Conservation (phyloP, 2,888 invertebrate species). For the Phymatocera aterrima region DNA sequence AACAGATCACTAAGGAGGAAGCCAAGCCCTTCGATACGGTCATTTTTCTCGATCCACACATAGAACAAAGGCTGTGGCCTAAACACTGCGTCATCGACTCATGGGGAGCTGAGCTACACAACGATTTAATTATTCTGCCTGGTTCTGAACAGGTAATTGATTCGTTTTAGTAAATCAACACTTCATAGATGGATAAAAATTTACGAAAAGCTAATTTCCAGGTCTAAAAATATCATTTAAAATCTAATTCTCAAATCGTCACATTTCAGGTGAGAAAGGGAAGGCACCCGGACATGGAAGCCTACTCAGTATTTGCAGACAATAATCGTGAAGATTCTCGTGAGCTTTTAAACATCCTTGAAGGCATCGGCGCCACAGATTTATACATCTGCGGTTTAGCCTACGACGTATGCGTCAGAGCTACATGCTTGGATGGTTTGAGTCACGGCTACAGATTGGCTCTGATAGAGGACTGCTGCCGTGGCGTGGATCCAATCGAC, state of each 20-base stretch:
- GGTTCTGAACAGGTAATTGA: slow-evolving; percentile 79
- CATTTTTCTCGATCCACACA: slow-evolving; percentile 88
- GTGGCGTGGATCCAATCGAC: slow-evolving; percentile 89
- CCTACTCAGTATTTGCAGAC: slow-evolving; percentile 97
- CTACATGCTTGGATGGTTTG: slow-evolving; percentile 90
- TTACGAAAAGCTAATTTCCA: not conserved
- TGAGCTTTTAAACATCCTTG: slow-evolving; percentile 86
- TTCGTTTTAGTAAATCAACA: too few species aligned
- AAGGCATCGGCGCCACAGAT: slow-evolving; percentile 87
- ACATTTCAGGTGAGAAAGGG: slow-evolving; percentile 91
- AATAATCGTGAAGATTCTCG: slow-evolving; percentile 92
- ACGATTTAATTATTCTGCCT: slow-evolving; percentile 89
- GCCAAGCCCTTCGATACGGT: slow-evolving; percentile 92
- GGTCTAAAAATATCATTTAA: too few species aligned
- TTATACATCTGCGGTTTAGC: slow-evolving; percentile 96
- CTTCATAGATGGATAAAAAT: not conserved
- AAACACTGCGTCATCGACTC: slow-evolving; percentile 95
- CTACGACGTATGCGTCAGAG: slow-evolving; percentile 94
- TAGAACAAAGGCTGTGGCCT: slow-evolving; percentile 95
- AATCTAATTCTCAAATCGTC: too few species aligned
- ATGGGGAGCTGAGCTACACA: slow-evolving; percentile 94
- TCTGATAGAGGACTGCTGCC: slow-evolving; percentile 92
- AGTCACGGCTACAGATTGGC: slow-evolving; percentile 92
- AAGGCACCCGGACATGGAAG: slow-evolving; percentile 93
- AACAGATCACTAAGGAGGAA: slow-evolving; percentile 76